Evolutionary conservation across 1,140 invertebrate species (phyloP), one percentile per base, ranked within the genome.

Genomic region (Bilobella aurantiaca): DNA sequence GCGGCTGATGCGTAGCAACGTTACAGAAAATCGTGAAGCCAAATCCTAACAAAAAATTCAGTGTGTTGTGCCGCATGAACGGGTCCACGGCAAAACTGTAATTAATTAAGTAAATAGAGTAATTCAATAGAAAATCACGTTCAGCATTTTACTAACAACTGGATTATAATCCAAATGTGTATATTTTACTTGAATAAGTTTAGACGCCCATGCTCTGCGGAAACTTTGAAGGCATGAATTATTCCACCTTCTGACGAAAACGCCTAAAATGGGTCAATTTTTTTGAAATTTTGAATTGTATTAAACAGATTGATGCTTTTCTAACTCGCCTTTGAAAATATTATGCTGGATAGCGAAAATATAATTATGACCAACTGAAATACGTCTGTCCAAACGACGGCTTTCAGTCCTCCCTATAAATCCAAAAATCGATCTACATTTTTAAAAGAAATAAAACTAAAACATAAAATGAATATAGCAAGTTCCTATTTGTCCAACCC

Each of bases 311-410:
- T n/a, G 37, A 42, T 12, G 8, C 37, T 70, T 69, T 0, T 32
- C 42, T 8, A 70, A 42, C 21, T n/a, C n/a, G n/a, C n/a, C n/a
- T n/a, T n/a, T n/a, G n/a, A n/a, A n/a, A n/a, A n/a, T n/a, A n/a
- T n/a, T n/a, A 72, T 70, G 3, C 63, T 27, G 0, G 64, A 1
- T 66, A 72, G 68, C 23, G 68, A 68, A 28, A 65, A 21, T 1
- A 69, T 30, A 16, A 72, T 70, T 57, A 72, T 66, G 14, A 64
- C 2, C 18, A 68, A 67, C 47, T 72, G 71, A 37, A 70, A 72
- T 1, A 68, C 68, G 56, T 71, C 70, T n/a, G 68, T 69, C 68
- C 68, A 69, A 16, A 69, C 60, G 1, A 69, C 68, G 5, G 68
- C 68, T 28, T 66, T 67, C 2, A 69, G 14, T 1, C 68, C 65